These are phyloP conservation scores for Acanthosepion pharaonis DNA, from an alignment of 2,888 invertebrate genomes.

Conservation along the genomic window DNA sequence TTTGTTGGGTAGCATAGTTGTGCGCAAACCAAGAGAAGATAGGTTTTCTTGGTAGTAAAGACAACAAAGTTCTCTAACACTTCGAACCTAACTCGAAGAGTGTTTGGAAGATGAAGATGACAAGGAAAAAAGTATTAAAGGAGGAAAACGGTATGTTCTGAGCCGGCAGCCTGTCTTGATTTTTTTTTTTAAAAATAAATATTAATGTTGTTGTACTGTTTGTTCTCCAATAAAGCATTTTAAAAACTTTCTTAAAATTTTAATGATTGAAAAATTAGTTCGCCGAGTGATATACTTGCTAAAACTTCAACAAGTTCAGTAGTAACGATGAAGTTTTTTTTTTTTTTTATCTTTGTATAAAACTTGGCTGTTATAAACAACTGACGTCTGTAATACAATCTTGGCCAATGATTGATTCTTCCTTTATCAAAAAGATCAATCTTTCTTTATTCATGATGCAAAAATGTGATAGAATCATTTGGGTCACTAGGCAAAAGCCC, in stretches of 20 bases:
- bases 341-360: no score
- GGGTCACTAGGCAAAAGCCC: no score
- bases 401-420: no score
- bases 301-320: not conserved
- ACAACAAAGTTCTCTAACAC: not conserved
- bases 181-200: not conserved
- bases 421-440: no score
- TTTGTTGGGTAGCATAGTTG: not conserved
- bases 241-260: not conserved
- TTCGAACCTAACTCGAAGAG: not conserved
- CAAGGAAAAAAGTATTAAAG: not conserved
- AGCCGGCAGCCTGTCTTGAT: not conserved
- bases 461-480: no score
- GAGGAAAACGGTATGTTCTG: not conserved
- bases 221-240: not conserved
- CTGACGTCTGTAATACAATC: no score
- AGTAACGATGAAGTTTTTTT: not conserved
- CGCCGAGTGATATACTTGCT: not conserved
- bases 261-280: not conserved
- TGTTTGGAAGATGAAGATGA: slow-evolving; percentile 25
- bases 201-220: not conserved
- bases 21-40: not conserved
- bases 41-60: no score
- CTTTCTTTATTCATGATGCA: no score
- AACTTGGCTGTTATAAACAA: no score